Evolutionary conservation across 2,113 vertebrate genomes (phyloP), one percentile per base, ranked within the genome.

Genomic region (Dipodomys ordii): DNA sequence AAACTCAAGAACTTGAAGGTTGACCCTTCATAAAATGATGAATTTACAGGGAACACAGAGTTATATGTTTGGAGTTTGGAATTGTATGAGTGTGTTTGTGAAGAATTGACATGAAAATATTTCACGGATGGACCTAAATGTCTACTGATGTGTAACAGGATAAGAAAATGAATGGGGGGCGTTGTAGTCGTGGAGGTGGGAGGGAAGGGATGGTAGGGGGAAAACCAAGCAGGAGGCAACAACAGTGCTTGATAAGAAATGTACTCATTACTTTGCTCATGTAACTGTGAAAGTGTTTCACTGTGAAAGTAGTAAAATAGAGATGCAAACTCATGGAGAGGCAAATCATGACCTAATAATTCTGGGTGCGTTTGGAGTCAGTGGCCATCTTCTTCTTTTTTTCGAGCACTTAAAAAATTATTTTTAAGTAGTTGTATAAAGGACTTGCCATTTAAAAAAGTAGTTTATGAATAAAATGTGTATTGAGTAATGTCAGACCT

Each of bases 1-100:
- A 95, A 96, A 96, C 76, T 95, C 95, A 97, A 96, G 97, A 98
- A 97, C 91, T 86, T 90, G 88, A 96, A 96, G 86, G 95, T 95
- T 96, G 92, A 94, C 93, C 83, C 86, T 95, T 94, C 82, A 97
- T 97, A 88, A 96, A 98, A 77, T 96, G 93, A 96, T 84, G 95
- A 97, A 97, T 97, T 95, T 96, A 93, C 30, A 32, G 9, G 77
- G 87, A 90, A 13, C 96, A 74, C 91, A 96, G 20, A 64, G 91
- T 94, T 97, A 77, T 91, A 77, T 83, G 49, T 95, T 83, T 85
- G 84, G 73, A 95, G 86, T 95, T 96, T 96, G 71, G 16, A 90
- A 68, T 78, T 91, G 7, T 23, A 72, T 46, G 79, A 88, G 92
- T 91, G 46, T 65, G 35, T 90, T 85, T 65, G 57, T 44, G 60